Percentiles rank a stretch among this genome's conserved stretches.
Conservation (phyloP, 35 echinoderm and acorn worm species). For the Hemicentrotus pulcherrimus region DNA sequence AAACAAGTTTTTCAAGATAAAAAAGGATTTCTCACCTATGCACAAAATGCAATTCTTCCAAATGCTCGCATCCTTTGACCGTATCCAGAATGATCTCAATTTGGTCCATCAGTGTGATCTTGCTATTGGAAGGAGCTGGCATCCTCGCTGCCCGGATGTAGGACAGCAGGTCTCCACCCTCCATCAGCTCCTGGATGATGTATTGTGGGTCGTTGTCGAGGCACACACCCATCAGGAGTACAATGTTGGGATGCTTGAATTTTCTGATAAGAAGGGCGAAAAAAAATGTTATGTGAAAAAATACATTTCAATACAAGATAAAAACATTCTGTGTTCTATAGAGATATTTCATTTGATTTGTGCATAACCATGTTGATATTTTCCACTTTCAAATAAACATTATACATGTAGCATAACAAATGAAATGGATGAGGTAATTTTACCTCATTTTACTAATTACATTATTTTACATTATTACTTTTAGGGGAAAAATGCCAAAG, state of each 20-base stretch:
- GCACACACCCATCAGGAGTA: constrained; percentile 85
- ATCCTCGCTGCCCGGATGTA: constrained; percentile 73
- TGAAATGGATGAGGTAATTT: too few relatives aligned
- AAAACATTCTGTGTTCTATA: too few relatives aligned
- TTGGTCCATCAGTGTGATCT: constrained; percentile 59
- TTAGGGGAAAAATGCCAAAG: too few relatives aligned
- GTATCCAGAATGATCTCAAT: constrained; percentile 92
- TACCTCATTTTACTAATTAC: too few relatives aligned
- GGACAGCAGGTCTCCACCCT: constrained; percentile 88
- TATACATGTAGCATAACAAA: too few relatives aligned
- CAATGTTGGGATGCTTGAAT: constrained; percentile 92
- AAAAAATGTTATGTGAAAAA: not conserved
- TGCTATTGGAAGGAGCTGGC: constrained; percentile 52
- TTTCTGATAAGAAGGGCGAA: constrained; percentile 59
- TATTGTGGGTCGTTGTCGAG: constrained; percentile 97
- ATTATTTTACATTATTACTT: too few relatives aligned
- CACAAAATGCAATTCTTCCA: constrained; percentile 95
- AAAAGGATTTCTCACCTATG: constrained; percentile 71
- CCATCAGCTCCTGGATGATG: constrained; percentile 98
- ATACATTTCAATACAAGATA: too few relatives aligned
- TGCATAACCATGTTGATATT: too few relatives aligned
- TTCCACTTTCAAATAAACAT: too few relatives aligned
- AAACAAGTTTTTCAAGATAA: not conserved
- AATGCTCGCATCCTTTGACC: constrained; percentile 83
- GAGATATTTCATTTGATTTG: too few relatives aligned